phyloP scores from a whole-genome alignment of 2,113 vertebrate species.

The Actenoides hombroni region DNA sequence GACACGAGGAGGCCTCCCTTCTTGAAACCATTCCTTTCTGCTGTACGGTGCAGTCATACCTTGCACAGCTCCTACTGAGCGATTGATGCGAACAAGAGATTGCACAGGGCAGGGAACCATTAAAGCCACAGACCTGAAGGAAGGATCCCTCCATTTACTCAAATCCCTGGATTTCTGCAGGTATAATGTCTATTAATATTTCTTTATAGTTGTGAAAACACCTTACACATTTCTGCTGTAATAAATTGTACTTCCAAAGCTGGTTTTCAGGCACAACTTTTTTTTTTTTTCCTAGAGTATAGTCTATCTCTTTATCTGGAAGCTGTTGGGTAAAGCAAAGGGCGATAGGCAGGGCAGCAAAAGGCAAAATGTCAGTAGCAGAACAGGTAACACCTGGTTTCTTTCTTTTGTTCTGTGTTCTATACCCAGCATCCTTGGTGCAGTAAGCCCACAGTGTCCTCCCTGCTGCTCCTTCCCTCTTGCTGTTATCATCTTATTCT shows the following conservation, averaged over 20 bases:
- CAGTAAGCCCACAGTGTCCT: neutral
- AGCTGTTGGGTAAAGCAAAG: neutral
- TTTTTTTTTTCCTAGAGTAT: rapidly evolving
- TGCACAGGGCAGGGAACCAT: neutral
- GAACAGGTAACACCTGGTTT: neutral
- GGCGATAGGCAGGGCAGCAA: neutral
- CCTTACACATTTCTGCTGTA: neutral
- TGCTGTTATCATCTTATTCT: neutral
- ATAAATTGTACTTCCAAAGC: neutral
- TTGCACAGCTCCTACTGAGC: neutral
- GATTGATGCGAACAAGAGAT: neutral
- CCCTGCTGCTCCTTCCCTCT: neutral
- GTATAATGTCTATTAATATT: neutral
- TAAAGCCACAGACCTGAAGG: neutral
- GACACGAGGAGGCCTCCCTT: neutral
- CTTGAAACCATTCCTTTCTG: rapidly evolving
- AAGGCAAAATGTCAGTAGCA: neutral
- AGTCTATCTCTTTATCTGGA: neutral
- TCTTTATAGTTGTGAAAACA: neutral
- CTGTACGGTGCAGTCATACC: neutral
- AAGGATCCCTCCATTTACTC: neutral
- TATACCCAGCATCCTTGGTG: neutral
- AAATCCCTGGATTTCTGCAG: neutral
- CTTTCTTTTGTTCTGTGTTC: neutral
- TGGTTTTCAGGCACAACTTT: neutral